Percentiles rank a stretch among this genome's conserved stretches.
Conservation (phyloP, 2,888 invertebrate species). For the Synanthedon formicaeformis region DNA sequence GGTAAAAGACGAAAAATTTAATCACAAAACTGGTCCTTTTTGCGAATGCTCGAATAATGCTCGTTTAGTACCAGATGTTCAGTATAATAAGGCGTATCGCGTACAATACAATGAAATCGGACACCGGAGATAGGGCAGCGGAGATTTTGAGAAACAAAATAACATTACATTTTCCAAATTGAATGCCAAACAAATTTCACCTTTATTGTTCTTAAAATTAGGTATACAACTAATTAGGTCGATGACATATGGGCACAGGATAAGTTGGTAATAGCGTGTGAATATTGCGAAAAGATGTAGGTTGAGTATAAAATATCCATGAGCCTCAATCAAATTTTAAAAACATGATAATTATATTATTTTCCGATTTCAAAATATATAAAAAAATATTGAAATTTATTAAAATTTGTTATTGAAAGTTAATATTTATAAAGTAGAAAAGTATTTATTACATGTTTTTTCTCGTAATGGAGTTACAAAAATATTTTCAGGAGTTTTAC, state of each 20-base stretch:
- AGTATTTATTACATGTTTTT: no score
- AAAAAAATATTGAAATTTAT: no score
- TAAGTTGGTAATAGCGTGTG: slow-evolving; percentile 1
- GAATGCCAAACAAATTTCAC: not conserved
- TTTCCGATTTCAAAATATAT: no score
- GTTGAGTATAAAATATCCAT: no score
- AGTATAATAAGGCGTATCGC: slow-evolving; percentile 68
- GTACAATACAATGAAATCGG: slow-evolving; percentile 67
- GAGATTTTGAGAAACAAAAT: slow-evolving; percentile 43
- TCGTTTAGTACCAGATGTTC: slow-evolving; percentile 54
- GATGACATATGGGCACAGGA: not conserved
- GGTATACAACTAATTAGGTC: not conserved
- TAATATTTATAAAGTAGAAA: no score
- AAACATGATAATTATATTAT: no score
- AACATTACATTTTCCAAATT: slow-evolving; percentile 9
- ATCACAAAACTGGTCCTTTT: slow-evolving; percentile 36
- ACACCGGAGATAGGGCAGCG: slow-evolving; percentile 66
- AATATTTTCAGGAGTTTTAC: no score
- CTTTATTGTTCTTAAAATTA: not conserved
- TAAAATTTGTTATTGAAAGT: no score
- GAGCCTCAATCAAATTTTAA: no score
- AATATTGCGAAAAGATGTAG: slow-evolving; percentile 4
- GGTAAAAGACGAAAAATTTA: slow-evolving; percentile 18
- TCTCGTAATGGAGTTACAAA: no score
- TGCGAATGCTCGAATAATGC: slow-evolving; percentile 53